Conservation (phyloP, 2,797 vertebrate genomes). For the Etheostoma nigrum region DNA sequence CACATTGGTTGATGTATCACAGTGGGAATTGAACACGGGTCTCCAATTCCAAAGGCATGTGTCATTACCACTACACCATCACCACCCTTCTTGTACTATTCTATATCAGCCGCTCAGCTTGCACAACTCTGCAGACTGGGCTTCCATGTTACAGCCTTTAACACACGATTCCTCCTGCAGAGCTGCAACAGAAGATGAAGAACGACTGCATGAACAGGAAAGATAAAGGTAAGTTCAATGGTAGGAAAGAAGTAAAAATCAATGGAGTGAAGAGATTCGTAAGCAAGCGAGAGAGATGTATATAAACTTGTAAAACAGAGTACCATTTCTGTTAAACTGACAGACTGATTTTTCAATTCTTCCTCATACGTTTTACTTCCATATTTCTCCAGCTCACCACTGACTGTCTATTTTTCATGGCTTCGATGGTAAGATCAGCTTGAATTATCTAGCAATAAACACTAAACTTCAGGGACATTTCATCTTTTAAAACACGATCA, state of each 20-base stretch:
- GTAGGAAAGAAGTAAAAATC: slow-evolving; percentile 39
- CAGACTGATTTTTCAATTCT: not conserved
- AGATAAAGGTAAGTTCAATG: slow-evolving; percentile 20
- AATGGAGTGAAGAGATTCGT: slow-evolving; percentile 24
- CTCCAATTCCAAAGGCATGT: no score
- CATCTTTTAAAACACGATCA: slow-evolving; percentile 26
- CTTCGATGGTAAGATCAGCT: slow-evolving; percentile 16
- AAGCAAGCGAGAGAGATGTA: slow-evolving; percentile 16
- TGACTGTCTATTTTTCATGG: slow-evolving; percentile 3
- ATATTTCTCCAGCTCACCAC: not conserved
- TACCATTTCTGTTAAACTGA: not conserved
- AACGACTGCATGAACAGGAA: slow-evolving; percentile 8
- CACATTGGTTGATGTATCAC: no score
- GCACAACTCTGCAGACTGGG: not conserved
- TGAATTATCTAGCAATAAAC: slow-evolving; percentile 34
- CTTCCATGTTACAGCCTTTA: slow-evolving; percentile 13
- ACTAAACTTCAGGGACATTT: slow-evolving; percentile 31
- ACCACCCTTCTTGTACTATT: not conserved
- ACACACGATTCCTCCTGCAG: slow-evolving; percentile 11
- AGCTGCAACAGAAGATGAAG: slow-evolving; percentile 18
- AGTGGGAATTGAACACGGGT: no score
- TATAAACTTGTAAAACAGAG: slow-evolving; percentile 6
- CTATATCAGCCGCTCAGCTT: slow-evolving; percentile 8
- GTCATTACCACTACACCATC: no score
- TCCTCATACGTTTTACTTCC: not conserved